Evolutionary conservation across 2,888 invertebrate genomes (phyloP).

Genomic region (Apotomis capreana): DNA sequence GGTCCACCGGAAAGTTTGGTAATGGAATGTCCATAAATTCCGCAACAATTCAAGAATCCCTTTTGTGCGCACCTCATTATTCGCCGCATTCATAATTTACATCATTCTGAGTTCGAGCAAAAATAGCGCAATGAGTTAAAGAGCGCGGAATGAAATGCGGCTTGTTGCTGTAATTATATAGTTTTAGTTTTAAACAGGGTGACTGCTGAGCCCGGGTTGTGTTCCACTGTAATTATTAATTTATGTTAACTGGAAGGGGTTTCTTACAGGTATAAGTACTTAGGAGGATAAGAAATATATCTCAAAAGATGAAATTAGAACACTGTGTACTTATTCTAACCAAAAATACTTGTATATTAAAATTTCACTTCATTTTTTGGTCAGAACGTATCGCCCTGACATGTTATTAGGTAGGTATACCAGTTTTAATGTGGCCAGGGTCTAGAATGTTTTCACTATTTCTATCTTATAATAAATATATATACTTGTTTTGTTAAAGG

Average conservation of each 20-base stretch:
- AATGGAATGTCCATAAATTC: slow-evolving; percentile 56
- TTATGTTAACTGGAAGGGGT: not conserved
- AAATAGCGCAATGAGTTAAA: slow-evolving; percentile 45
- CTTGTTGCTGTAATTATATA: slow-evolving; percentile 19
- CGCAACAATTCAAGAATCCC: slow-evolving; percentile 67
- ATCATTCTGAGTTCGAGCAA: slow-evolving; percentile 34
- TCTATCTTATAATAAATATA: too few species aligned
- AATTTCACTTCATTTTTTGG: too few species aligned
- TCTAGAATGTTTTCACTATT: too few species aligned
- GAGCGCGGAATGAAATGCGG: slow-evolving; percentile 15
- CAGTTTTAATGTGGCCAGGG: too few species aligned
- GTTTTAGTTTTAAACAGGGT: slow-evolving; percentile 9
- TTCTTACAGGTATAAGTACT: too few species aligned
- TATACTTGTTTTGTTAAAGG: too few species aligned
- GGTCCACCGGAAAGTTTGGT: slow-evolving; percentile 1
- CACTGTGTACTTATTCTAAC: too few species aligned
- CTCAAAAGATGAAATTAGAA: too few species aligned
- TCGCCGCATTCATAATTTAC: slow-evolving; percentile 69
- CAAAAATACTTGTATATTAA: too few species aligned
- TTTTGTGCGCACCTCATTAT: slow-evolving; percentile 77
- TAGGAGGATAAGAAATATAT: too few species aligned
- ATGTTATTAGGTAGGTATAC: too few species aligned
- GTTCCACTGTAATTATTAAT: not conserved
- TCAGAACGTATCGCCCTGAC: too few species aligned
- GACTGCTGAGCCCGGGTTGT: not conserved